Conservation (phyloP, 2,797 vertebrate genomes). For the Mionectes olivaceus region DNA sequence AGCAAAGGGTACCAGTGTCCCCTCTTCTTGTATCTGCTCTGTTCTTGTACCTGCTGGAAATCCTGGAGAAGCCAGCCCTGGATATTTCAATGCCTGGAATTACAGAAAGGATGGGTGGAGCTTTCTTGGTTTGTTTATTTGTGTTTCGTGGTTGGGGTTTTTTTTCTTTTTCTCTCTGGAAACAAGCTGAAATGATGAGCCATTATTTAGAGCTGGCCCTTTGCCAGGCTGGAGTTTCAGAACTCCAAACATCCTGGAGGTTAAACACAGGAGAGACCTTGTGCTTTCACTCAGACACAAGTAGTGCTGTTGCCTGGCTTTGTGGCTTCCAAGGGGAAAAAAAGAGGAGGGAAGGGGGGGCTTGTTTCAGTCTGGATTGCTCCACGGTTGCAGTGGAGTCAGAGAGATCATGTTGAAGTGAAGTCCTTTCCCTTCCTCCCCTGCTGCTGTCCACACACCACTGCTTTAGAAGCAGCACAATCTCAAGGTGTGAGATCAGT, state of each 20-base stretch:
- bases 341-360: fast-evolving
- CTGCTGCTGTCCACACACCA: not conserved
- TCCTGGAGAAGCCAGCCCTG: not conserved
- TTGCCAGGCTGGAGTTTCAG: not conserved
- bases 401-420: not conserved
- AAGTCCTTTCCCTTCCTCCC: not conserved
- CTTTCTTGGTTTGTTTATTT: not conserved
- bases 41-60: not conserved
- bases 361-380: not conserved
- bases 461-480: not conserved
- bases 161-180: not conserved
- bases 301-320: not conserved
- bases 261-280: not conserved
- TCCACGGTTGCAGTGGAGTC: fast-evolving
- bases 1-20: not conserved
- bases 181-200: conserved; percentile 11
- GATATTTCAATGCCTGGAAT: not conserved
- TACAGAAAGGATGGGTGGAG: not conserved
- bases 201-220: not conserved
- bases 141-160: not conserved
- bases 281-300: not conserved
- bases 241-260: not conserved
- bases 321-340: not conserved
- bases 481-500: not conserved
- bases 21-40: fast-evolving